phyloP scores from a whole-genome alignment of 2,113 vertebrate genomes.

The Aegithalos caudatus region DNA sequence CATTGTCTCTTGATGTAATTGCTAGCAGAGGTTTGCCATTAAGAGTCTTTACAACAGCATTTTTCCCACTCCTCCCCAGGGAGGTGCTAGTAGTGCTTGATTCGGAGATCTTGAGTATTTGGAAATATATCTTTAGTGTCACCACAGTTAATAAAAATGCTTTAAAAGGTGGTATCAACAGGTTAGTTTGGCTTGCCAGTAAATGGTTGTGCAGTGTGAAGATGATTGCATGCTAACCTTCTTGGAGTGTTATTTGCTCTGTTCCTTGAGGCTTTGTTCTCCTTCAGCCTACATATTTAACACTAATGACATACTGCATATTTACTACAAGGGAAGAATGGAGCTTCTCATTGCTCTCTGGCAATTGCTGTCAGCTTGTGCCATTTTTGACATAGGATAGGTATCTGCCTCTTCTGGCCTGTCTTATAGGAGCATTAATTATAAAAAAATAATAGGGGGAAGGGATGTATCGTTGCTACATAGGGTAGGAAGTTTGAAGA shows the following conservation, averaged over 20 bases:
- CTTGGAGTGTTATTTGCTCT: not conserved
- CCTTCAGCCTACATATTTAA: not conserved
- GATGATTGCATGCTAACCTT: not conserved
- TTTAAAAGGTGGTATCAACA: not conserved
- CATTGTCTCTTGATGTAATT: conserved; percentile 50
- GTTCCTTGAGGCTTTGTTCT: not conserved
- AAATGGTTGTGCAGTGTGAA: not conserved
- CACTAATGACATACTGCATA: not conserved
- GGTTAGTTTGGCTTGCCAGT: conserved; percentile 1
- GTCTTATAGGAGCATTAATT: not conserved
- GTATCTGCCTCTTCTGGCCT: not conserved
- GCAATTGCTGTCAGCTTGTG: not conserved
- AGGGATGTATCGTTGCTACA: not conserved
- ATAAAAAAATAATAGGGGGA: not conserved
- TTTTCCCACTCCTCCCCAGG: conserved; percentile 3
- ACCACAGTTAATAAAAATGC: not conserved
- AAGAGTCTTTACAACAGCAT: not conserved
- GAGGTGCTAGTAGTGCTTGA: not conserved
- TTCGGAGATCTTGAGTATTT: not conserved
- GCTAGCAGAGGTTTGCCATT: conserved; percentile 35
- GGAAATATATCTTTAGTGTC: not conserved
- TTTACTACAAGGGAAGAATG: not conserved
- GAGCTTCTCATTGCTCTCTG: not conserved
- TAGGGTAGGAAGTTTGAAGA: not conserved
- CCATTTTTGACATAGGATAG: not conserved